Evolutionary conservation across 2,797 vertebrate genomes (phyloP).

Genomic region (Acestrorhynchus altus): DNA sequence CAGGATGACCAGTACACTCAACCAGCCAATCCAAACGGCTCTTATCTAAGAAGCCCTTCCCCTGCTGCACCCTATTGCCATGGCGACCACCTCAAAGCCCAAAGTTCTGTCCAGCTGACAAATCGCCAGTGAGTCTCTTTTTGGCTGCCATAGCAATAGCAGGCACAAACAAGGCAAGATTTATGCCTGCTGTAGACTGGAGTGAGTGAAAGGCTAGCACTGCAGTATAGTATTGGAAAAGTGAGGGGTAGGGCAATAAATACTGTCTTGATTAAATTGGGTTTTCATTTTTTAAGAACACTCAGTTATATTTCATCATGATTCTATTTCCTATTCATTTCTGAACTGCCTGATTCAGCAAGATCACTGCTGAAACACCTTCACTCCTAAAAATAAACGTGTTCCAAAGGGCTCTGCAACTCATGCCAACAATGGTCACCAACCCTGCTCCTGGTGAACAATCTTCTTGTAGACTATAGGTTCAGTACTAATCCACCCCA

Average conservation of each 20-base stretch:
- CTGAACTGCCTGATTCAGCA: constrained; percentile 25
- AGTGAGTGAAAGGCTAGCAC: constrained; percentile 21
- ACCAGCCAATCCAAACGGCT: constrained; percentile 9
- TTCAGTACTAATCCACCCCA: no score
- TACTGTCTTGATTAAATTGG: constrained; percentile 2
- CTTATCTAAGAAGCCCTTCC: constrained; percentile 57
- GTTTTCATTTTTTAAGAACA: constrained; percentile 13
- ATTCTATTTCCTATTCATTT: constrained; percentile 26
- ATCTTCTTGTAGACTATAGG: no score
- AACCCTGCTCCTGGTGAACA: no score
- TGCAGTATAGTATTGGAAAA: constrained; percentile 36
- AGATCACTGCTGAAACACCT: not conserved
- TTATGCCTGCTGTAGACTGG: constrained; percentile 44
- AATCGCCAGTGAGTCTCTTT: constrained; percentile 72
- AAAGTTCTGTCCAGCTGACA: constrained; percentile 62
- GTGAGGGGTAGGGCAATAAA: constrained; percentile 23
- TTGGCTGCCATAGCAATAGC: constrained; percentile 52
- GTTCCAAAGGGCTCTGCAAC: no score
- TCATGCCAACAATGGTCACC: no score
- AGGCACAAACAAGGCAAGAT: constrained; percentile 55
- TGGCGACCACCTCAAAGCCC: constrained; percentile 55
- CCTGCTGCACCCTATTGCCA: constrained; percentile 20
- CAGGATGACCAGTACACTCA: constrained; percentile 34
- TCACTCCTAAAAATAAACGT: not conserved
- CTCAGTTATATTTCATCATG: constrained; percentile 17